Base-by-base conservation (phyloP, 1,140 invertebrate species). In the Drosophila albomicans region DNA sequence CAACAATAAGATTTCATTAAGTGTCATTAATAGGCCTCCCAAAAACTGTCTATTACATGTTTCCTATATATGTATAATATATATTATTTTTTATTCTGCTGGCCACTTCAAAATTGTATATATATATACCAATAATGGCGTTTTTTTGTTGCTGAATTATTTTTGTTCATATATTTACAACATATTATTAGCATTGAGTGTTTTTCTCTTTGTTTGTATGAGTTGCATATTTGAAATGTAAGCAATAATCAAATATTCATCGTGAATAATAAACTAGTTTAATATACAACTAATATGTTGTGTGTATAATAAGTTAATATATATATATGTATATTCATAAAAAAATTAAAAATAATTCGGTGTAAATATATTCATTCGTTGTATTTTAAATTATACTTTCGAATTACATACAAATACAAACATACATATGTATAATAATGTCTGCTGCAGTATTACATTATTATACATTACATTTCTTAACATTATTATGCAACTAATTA, bases 341-440 rank as follows among this genome's bases (percentile, higher is more conserved):
- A 77, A 77, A 88, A 84, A 75, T 84, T 81, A 89, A 68, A 84
- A 88, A 70, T 82, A 88, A 74, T 73, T 87, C 72, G 71, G 82
- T 87, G 82, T 87, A 87, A 87, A 87, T 87, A 89, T 88, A 88
- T 89, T 89, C 82, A 89, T 88, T 89, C 85, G 85, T 89, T 89
- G 85, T 89, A 89, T 89, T 81, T 85, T 81, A 89, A 89, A 89
- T 89, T 72, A 89, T 89, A 81, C 82, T 68, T 67, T 67, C 68
- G 61, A 82, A 86, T 74, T 58, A 69, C 45, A 75, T 68, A 54
- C 66, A 74, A 13, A 59, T 64, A 64, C 51, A 70, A 52, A 52
- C 45, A 48, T 63, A 58, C 32, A 54, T 30, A 25, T 25, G 20
- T 25, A 30, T 30, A 30, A 49, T 49, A 20, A 49, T 62, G 45